These are phyloP conservation scores for Trisateles emortualis DNA, from an alignment of 2,888 invertebrate species.

Conservation along the genomic window DNA sequence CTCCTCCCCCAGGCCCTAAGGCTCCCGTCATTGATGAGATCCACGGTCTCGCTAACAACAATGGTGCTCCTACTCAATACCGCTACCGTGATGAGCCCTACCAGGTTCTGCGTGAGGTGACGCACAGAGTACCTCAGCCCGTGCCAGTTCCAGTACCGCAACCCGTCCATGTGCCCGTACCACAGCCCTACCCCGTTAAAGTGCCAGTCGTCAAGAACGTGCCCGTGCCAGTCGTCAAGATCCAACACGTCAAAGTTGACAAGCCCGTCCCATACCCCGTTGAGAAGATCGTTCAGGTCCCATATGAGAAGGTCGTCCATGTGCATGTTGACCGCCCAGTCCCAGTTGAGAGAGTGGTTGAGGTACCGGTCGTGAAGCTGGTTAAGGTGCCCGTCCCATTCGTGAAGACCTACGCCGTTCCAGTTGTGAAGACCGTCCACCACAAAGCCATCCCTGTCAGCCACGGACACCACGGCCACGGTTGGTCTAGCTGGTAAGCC, in stretches of 20 bases:
- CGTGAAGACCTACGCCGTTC: conserved; percentile 78
- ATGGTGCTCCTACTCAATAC: conserved; percentile 78
- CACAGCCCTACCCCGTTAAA: conserved; percentile 87
- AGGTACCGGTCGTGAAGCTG: conserved; percentile 85
- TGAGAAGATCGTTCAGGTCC: conserved; percentile 87
- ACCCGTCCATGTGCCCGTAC: conserved; percentile 83
- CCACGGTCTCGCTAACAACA: conserved; percentile 73
- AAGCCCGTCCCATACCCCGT: conserved; percentile 88
- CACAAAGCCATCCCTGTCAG: conserved; percentile 64
- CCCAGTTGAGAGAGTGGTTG: conserved; percentile 80
- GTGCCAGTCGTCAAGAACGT: conserved; percentile 84
- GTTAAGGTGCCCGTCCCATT: conserved; percentile 79
- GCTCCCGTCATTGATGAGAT: conserved; percentile 77
- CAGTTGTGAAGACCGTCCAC: conserved; percentile 79
- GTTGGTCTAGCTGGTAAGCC: conserved; percentile 57
- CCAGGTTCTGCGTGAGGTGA: conserved; percentile 77
- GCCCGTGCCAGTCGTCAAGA: conserved; percentile 86
- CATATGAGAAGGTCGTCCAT: conserved; percentile 85
- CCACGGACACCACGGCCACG: conserved; percentile 36
- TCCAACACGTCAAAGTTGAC: conserved; percentile 85
- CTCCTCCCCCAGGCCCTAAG: conserved; percentile 67
- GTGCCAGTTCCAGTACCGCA: conserved; percentile 84
- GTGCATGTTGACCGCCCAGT: conserved; percentile 86
- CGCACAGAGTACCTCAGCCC: conserved; percentile 86
- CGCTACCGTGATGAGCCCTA: conserved; percentile 75